Conservation (phyloP, 2,888 invertebrate species). For the Anodontia alba region DNA sequence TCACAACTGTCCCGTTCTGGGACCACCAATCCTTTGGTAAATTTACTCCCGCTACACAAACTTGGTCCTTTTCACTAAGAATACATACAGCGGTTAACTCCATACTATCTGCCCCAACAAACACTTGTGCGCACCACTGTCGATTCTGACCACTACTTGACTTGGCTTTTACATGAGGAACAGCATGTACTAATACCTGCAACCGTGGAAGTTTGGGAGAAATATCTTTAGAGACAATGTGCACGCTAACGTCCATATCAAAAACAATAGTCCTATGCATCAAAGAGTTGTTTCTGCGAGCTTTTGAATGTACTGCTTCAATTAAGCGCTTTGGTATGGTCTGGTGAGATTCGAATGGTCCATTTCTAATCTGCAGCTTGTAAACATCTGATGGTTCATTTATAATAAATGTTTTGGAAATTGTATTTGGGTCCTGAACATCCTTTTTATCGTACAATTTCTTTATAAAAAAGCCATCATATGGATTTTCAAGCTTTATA, state of each 20-base stretch:
- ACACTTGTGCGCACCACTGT: slow-evolving; percentile 81
- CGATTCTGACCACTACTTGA: slow-evolving; percentile 26
- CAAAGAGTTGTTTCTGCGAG: slow-evolving; percentile 41
- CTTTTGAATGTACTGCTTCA: slow-evolving; percentile 50
- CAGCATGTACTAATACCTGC: slow-evolving; percentile 95
- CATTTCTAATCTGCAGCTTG: slow-evolving; percentile 95
- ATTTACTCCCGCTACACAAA: slow-evolving; percentile 94
- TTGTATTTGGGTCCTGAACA: slow-evolving; percentile 82
- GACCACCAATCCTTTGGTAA: slow-evolving; percentile 96
- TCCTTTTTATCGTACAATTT: slow-evolving; percentile 85
- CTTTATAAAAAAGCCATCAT: slow-evolving; percentile 83
- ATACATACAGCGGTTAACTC: slow-evolving; percentile 95
- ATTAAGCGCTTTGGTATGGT: slow-evolving; percentile 85
- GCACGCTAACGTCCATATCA: slow-evolving; percentile 94
- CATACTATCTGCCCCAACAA: slow-evolving; percentile 84
- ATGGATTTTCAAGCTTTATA: slow-evolving; percentile 78
- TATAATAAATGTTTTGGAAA: slow-evolving; percentile 95
- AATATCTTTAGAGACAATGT: slow-evolving; percentile 94
- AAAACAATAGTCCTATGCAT: slow-evolving; percentile 71
- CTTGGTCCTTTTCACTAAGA: slow-evolving; percentile 94
- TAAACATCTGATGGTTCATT: slow-evolving; percentile 96
- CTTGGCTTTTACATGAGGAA: slow-evolving; percentile 50
- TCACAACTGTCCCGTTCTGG: slow-evolving; percentile 87
- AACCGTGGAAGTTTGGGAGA: slow-evolving; percentile 96
- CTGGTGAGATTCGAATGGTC: slow-evolving; percentile 97